Evolutionary conservation across 2,113 vertebrate genomes (phyloP), one percentile per base, ranked within the genome.

Genomic region (Rhinopomastus cyanomelas): DNA sequence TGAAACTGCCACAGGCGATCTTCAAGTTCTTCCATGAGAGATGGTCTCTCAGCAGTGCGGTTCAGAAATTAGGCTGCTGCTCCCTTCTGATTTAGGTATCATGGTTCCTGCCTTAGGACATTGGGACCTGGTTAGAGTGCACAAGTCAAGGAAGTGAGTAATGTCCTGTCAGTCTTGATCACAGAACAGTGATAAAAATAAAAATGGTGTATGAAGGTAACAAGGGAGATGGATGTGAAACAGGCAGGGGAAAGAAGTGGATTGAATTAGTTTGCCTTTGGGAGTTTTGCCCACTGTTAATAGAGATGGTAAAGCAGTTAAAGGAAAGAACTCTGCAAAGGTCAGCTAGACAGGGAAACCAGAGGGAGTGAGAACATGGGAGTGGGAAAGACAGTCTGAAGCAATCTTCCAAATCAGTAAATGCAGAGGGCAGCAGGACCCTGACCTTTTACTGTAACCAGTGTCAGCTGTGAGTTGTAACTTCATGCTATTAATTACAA

Each of bases 401-500:
- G 83, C 12, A 75, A 65, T 80, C 55, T 94, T 91, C 64, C 66
- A 92, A 94, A 91, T 90, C 64, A 91, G 77, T 92, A 96, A 94
- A 93, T 27, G 36, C 52, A 88, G 75, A 93, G 80, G 87, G 85
- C 39, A 88, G 87, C 67, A 85, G 79, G 72, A 89, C 75, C 22
- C 62, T 95, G 82, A 92, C 79, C 53, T 96, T 95, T 91, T 81
- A 76, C 74, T 96, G 65, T 88, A 94, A 91, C 65, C 8, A 20
- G 26, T 83, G 87, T 96, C 91, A 93, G 77, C 79, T 95, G 89
- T 79, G 94, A 78, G 81, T 88, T 93, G 79, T 94, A 94, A 96
- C 88, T 93, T 96, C 77, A 66, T 66, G 32, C 68, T 90, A 91
- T 93, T 96, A 95, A 86, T 96, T 95, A 93, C 51, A 92, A 87